A percentile compares a stretch with the other conserved stretches of the same genome.
Evolutionary conservation across 2,888 invertebrate genomes (phyloP).

Genomic region (Spisula subtruncata): DNA sequence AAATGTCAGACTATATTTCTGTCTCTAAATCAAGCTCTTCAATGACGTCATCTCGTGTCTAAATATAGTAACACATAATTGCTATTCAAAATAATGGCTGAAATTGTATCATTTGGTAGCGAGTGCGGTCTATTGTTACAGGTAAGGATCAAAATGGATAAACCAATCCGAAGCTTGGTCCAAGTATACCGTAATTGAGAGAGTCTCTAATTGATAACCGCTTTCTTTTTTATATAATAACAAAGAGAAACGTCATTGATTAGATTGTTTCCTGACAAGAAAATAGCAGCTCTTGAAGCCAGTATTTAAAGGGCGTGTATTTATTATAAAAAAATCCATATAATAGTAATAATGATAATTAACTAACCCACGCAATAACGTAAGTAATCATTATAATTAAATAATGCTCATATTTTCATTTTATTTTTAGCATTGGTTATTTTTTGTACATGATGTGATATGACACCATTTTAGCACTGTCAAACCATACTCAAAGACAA

Average conservation of each 20-base stretch:
- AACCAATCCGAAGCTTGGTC: not conserved
- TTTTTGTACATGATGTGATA: too few species aligned
- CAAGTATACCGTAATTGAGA: not conserved
- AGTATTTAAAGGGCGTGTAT: not conserved
- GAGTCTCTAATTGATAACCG: not conserved
- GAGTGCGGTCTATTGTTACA: not conserved
- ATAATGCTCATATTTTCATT: too few species aligned
- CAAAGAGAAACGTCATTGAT: not conserved
- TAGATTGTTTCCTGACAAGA: not conserved
- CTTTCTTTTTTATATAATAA: not conserved
- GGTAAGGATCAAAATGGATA: not conserved
- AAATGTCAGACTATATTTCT: not conserved
- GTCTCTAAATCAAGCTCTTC: slow-evolving; percentile 8
- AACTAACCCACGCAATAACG: too few species aligned
- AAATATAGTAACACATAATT: slow-evolving; percentile 16
- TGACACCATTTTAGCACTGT: too few species aligned
- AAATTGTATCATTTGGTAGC: not conserved
- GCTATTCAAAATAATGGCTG: not conserved
- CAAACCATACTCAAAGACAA: too few species aligned
- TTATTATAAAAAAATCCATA: too few species aligned
- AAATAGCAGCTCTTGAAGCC: not conserved
- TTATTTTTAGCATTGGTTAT: too few species aligned
- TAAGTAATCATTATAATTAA: too few species aligned
- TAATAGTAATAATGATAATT: too few species aligned
- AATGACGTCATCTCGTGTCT: slow-evolving; percentile 13